Percentiles rank a stretch among this genome's conserved stretches.
Conservation (phyloP, 2,888 invertebrate genomes). For the Xylota segnis region DNA sequence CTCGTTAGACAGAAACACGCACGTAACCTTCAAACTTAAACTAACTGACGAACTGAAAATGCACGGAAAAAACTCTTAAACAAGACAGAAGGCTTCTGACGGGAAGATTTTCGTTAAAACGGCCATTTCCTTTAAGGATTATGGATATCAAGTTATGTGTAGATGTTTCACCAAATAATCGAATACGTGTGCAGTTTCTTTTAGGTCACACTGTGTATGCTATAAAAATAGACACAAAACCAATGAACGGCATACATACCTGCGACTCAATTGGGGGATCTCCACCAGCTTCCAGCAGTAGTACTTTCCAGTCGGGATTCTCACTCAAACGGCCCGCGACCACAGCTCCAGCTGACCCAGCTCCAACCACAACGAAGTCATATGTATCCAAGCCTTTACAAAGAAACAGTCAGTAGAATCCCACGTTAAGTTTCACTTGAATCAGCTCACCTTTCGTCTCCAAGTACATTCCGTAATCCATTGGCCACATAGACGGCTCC, state of each 20-base stretch:
- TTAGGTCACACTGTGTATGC: too few relatives aligned
- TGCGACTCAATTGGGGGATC: conserved; percentile 86
- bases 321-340: conserved; percentile 89
- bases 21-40: too few relatives aligned
- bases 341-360: conserved; percentile 87
- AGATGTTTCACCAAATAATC: too few relatives aligned
- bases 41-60: too few relatives aligned
- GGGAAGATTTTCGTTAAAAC: too few relatives aligned
- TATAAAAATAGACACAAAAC: neutral
- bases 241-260: conserved; percentile 82
- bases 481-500: conserved; percentile 86
- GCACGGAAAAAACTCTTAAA: too few relatives aligned
- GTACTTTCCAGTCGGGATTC: conserved; percentile 89
- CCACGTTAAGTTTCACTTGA: neutral
- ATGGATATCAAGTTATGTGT: too few relatives aligned
- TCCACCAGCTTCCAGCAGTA: conserved; percentile 92
- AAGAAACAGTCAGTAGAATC: neutral
- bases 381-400: conserved; percentile 81
- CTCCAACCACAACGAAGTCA: conserved; percentile 87
- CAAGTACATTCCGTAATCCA: conserved; percentile 83
- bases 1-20: too few relatives aligned
- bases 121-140: too few relatives aligned
- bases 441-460: conserved; percentile 80
- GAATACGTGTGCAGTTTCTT: neutral
- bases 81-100: too few relatives aligned